A percentile compares a stretch with the other conserved stretches of the same genome.
These are phyloP conservation scores for Criorhina ranunculi DNA, from an alignment of 2,888 invertebrate species.

Conservation along the genomic window DNA sequence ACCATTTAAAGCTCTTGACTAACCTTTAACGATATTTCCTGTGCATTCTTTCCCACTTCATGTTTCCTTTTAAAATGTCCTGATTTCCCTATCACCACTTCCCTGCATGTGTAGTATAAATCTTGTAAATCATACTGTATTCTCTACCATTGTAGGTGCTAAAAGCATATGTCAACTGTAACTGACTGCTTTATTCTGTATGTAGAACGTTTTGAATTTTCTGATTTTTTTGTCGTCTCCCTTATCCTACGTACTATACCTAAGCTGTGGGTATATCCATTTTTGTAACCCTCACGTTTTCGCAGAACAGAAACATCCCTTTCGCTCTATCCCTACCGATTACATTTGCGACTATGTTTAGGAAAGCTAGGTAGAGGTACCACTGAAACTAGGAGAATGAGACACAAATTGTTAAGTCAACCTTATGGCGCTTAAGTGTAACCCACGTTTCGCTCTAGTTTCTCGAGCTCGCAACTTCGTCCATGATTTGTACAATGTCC, in stretches of 20 bases:
- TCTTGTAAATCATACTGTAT: constrained; percentile 30
- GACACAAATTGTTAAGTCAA: constrained; percentile 73
- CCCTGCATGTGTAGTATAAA: neutral
- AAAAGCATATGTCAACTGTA: constrained; percentile 58
- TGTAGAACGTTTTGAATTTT: constrained; percentile 43
- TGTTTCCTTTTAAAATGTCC: no score
- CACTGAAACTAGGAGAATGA: neutral
- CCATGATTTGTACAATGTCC: constrained; percentile 76
- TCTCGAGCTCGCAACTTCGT: constrained; percentile 69
- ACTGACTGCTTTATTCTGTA: constrained; percentile 55
- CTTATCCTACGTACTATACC: constrained; percentile 3
- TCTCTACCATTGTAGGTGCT: constrained; percentile 38
- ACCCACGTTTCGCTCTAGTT: constrained; percentile 75
- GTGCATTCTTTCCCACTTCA: no score
- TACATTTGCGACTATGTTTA: constrained; percentile 51
- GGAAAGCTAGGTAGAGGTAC: constrained; percentile 14
- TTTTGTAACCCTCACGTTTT: constrained; percentile 63
- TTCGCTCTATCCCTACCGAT: constrained; percentile 22
- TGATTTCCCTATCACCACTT: no score
- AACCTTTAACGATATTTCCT: no score
- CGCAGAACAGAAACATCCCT: constrained; percentile 41
- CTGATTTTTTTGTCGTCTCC: constrained; percentile 4
- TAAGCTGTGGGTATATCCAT: constrained; percentile 22
- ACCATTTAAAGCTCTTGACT: no score
- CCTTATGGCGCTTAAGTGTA: constrained; percentile 73